A percentile compares a stretch with the other conserved stretches of the same genome.
These are phyloP conservation scores for Ciona savignyi DNA, from an alignment of 23 tunicate genomes.

Conservation along the genomic window DNA sequence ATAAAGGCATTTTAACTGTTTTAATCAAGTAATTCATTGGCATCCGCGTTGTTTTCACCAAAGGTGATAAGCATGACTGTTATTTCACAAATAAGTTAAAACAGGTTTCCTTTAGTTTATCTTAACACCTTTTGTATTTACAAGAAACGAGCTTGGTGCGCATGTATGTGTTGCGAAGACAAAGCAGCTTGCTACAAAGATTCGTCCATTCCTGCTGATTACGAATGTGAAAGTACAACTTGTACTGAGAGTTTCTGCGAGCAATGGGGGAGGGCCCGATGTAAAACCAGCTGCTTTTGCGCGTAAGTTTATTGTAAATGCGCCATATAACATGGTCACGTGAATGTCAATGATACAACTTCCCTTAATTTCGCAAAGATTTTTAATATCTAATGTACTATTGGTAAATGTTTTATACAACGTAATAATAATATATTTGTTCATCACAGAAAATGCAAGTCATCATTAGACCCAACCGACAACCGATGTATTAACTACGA, in stretches of 20 bases:
- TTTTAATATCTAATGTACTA: too few relatives aligned
- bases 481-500: not conserved
- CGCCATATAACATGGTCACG: too few relatives aligned
- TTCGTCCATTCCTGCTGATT: not conserved
- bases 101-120: too few relatives aligned
- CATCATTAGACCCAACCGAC: not conserved
- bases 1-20: too few relatives aligned
- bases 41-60: too few relatives aligned
- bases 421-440: not conserved
- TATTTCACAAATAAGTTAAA: too few relatives aligned
- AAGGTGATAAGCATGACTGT: too few relatives aligned
- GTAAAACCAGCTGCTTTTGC: not conserved
- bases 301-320: not conserved
- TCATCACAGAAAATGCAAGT: not conserved
- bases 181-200: not conserved
- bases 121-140: not conserved
- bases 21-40: too few relatives aligned
- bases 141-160: not conserved
- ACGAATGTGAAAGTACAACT: not conserved
- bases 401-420: too few relatives aligned
- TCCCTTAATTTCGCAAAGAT: too few relatives aligned
- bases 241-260: not conserved
- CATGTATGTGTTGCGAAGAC: not conserved
- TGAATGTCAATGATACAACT: too few relatives aligned
- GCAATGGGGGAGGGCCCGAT: not conserved